phyloP scores from a whole-genome alignment of 1,140 invertebrate genomes.

The Diachasma alloeum region DNA sequence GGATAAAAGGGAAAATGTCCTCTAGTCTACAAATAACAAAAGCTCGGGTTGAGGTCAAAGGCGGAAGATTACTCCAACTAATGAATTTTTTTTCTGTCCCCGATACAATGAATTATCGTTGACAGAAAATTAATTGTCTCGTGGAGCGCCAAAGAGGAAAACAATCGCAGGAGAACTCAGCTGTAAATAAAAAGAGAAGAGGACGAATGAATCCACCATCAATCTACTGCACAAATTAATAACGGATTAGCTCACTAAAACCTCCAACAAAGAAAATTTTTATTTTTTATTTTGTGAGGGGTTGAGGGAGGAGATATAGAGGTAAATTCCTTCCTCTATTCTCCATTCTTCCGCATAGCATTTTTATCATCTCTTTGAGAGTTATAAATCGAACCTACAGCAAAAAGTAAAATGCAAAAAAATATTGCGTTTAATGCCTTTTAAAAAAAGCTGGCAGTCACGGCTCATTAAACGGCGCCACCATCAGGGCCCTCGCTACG shows the following conservation, averaged over 20 bases:
- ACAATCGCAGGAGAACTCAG: background rate
- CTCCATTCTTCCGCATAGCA: conserved; percentile 1
- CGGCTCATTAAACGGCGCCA: conserved; percentile 31
- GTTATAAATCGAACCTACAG: conserved; percentile 1
- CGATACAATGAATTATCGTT: background rate
- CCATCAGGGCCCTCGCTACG: conserved; percentile 4
- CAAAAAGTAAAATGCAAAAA: conserved; percentile 7
- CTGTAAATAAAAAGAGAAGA: background rate
- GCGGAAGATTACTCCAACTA: background rate
- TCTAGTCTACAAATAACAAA: background rate
- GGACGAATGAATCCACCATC: background rate
- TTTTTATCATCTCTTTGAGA: conserved; percentile 6
- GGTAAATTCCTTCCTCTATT: background rate
- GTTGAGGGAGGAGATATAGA: background rate
- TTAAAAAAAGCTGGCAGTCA: conserved; percentile 17
- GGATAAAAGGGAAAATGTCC: background rate
- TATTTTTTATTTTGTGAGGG: background rate
- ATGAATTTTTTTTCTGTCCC: background rate
- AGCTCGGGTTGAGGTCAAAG: background rate
- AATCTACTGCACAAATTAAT: background rate
- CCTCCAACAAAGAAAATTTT: background rate
- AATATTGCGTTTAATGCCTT: background rate
- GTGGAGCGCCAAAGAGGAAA: background rate
- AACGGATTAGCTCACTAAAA: background rate
- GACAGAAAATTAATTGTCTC: background rate